These are phyloP conservation scores for Anticlea derivata DNA, from an alignment of 2,888 invertebrate genomes.

Conservation along the genomic window DNA sequence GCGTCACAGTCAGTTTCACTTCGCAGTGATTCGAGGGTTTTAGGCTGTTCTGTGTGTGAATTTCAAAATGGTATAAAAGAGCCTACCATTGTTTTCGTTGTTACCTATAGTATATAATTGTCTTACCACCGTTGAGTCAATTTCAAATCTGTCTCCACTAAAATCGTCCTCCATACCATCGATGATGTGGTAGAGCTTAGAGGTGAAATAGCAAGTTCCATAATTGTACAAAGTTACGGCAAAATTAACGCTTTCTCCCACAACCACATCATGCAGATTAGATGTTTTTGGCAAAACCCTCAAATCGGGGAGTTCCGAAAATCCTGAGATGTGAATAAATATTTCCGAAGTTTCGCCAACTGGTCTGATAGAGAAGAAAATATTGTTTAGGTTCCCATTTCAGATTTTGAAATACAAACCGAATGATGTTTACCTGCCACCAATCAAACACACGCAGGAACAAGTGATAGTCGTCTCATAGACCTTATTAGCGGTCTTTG, in stretches of 20 bases:
- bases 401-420: neutral
- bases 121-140: constrained; percentile 63
- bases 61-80: neutral
- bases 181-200: constrained; percentile 60
- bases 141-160: constrained; percentile 61
- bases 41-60: constrained; percentile 60
- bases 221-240: constrained; percentile 66
- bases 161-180: constrained; percentile 70
- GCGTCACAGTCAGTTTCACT: constrained; percentile 59
- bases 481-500: constrained; percentile 58
- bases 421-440: constrained; percentile 56
- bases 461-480: constrained; percentile 70
- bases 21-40: constrained; percentile 66
- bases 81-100: neutral
- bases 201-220: constrained; percentile 69
- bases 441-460: constrained; percentile 68
- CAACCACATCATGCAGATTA: constrained; percentile 70
- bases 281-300: constrained; percentile 63
- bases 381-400: neutral
- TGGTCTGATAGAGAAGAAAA: constrained; percentile 53
- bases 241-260: constrained; percentile 54
- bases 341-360: constrained; percentile 71
- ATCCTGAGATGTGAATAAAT: constrained; percentile 66
- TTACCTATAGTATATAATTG: no score
- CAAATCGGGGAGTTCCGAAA: constrained; percentile 72